phyloP scores from a whole-genome alignment of 37 sponge, comb jelly and placozoan species.

The Agelas oroides region DNA sequence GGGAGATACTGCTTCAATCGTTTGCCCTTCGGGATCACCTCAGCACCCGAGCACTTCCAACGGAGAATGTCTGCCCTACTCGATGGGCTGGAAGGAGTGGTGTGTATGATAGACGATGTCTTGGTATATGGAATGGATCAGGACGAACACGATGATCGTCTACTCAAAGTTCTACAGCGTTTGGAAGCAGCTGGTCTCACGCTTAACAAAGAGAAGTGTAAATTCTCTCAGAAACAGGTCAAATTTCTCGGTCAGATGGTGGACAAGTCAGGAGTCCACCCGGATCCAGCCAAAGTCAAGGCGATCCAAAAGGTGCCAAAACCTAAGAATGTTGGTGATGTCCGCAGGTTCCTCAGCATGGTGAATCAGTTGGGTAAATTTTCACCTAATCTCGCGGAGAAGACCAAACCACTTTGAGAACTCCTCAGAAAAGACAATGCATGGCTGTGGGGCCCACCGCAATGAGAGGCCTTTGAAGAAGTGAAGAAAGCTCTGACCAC shows the following conservation, averaged over 20 bases:
- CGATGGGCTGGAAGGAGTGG: conserved; percentile 7
- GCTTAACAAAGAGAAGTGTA: conserved; percentile 34
- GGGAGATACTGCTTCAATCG: conserved; percentile 40
- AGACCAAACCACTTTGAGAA: conserved; percentile 30
- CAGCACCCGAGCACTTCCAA: conserved; percentile 43
- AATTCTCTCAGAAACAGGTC: conserved; percentile 14
- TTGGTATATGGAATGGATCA: conserved; percentile 31
- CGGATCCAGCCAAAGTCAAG: conserved; percentile 64
- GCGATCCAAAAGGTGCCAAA: conserved; percentile 10
- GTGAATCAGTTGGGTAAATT: conserved; percentile 47
- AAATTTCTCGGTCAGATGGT: conserved; percentile 39
- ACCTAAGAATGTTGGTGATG: conserved; percentile 34
- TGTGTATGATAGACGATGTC: conserved; percentile 57
- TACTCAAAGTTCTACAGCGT: conserved; percentile 36
- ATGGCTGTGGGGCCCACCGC: conserved; percentile 33
- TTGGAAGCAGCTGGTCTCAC: conserved; percentile 27
- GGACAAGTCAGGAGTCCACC: conserved; percentile 33
- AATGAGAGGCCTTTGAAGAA: conserved; percentile 2
- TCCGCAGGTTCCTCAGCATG: conserved; percentile 48
- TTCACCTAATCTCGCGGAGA: conserved; percentile 22
- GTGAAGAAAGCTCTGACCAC: conserved; percentile 24
- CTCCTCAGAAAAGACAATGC: conserved; percentile 24
- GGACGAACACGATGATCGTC: conserved; percentile 49
- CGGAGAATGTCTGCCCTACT: conserved; percentile 26
- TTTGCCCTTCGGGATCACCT: conserved; percentile 38